Evolutionary conservation across 2,888 invertebrate species (phyloP).

Genomic region (Drosophila ustulata): DNA sequence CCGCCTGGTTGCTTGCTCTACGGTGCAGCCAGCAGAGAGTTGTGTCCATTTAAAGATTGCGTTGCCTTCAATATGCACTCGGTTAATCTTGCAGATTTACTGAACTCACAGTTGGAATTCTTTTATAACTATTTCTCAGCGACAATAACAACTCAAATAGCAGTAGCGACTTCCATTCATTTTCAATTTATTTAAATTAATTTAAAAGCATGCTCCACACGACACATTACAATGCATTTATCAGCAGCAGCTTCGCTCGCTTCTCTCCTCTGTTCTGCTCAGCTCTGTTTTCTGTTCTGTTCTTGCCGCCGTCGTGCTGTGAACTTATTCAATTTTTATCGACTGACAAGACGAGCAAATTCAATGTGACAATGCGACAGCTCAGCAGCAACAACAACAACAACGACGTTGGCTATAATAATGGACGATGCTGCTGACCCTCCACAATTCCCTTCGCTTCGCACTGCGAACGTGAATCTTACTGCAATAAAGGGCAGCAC

Average conservation of each 20-base stretch:
- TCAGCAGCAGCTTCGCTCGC: constrained; percentile 25
- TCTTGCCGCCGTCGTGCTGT: constrained; percentile 45
- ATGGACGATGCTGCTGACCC: constrained; percentile 30
- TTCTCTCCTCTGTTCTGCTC: background rate
- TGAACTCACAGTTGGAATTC: constrained; percentile 9
- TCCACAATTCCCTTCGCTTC: background rate
- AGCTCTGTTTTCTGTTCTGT: background rate
- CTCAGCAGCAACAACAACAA: constrained; percentile 23
- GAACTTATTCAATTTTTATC: constrained; percentile 65
- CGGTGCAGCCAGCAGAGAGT: too few relatives aligned
- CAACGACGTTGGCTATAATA: constrained; percentile 30
- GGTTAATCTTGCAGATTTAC: constrained; percentile 1
- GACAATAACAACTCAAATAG: constrained; percentile 25
- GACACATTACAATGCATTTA: constrained; percentile 56
- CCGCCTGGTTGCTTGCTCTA: constrained; percentile 49
- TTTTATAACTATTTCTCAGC: constrained; percentile 8
- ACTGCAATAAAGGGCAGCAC: constrained; percentile 18
- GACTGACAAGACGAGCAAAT: constrained; percentile 66
- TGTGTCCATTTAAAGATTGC: constrained; percentile 7
- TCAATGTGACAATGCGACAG: constrained; percentile 65
- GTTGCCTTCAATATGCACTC: background rate
- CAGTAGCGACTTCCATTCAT: constrained; percentile 43
- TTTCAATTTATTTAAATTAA: constrained; percentile 72
- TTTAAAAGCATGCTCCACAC: constrained; percentile 52
- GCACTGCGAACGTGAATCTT: constrained; percentile 12